These are phyloP conservation scores for Epistrophe eligans DNA, from an alignment of 2,888 invertebrate genomes.

Conservation along the genomic window DNA sequence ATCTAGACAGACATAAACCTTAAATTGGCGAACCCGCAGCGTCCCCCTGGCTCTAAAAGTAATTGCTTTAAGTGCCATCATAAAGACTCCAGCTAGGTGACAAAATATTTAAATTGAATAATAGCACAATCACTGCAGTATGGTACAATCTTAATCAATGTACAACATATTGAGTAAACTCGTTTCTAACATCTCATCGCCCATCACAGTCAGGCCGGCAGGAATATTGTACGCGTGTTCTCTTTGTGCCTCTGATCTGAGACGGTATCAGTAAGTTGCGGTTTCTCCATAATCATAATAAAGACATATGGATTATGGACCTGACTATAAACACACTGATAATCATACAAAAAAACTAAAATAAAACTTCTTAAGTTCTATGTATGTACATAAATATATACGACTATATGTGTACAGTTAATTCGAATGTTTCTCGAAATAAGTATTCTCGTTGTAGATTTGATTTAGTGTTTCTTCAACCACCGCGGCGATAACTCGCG, in stretches of 20 bases:
- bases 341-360: slow-evolving; percentile 23
- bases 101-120: slow-evolving; percentile 70
- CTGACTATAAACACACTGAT: slow-evolving; percentile 17
- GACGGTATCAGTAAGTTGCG: slow-evolving; percentile 37
- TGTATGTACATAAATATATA: background rate
- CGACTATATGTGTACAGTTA: slow-evolving; percentile 1
- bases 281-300: slow-evolving; percentile 7
- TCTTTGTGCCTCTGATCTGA: background rate
- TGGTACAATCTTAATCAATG: slow-evolving; percentile 59
- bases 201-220: background rate
- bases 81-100: slow-evolving; percentile 65
- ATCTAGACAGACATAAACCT: slow-evolving; percentile 30
- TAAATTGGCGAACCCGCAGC: slow-evolving; percentile 54
- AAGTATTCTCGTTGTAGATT: slow-evolving; percentile 52
- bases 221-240: slow-evolving; percentile 1
- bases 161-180: slow-evolving; percentile 52
- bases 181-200: slow-evolving; percentile 37
- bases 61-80: slow-evolving; percentile 62
- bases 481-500: slow-evolving; percentile 57
- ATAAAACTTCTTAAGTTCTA: slow-evolving; percentile 37
- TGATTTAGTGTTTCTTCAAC: slow-evolving; percentile 69
- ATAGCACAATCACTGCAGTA: slow-evolving; percentile 54
- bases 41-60: slow-evolving; percentile 18
- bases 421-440: slow-evolving; percentile 60
- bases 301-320: background rate